Conservation (phyloP, 1,140 invertebrate genomes). For the Pseudoatta argentina region DNA sequence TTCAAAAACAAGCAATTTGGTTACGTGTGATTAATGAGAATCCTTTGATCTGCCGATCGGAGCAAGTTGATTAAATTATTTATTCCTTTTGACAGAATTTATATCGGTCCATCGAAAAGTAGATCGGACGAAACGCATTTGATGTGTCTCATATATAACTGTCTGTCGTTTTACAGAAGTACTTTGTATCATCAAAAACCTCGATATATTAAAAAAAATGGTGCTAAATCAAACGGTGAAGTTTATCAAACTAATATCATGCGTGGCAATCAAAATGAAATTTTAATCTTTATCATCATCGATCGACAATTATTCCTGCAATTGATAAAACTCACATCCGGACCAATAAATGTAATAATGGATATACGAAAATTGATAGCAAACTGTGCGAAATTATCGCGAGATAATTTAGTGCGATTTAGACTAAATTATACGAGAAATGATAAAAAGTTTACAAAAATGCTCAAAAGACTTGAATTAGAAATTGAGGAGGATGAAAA, state of each 20-base stretch:
- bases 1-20: neutral
- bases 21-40: conserved; percentile 6
- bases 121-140: neutral
- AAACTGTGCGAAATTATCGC: conserved; percentile 5
- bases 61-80: conserved; percentile 7
- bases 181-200: neutral
- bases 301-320: neutral
- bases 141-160: neutral
- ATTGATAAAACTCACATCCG: neutral
- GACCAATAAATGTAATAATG: neutral
- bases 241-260: conserved; percentile 18
- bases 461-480: conserved; percentile 12
- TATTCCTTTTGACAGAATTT: conserved; percentile 1
- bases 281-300: conserved; percentile 6
- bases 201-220: neutral
- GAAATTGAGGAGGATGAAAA: neutral
- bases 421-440: conserved; percentile 6
- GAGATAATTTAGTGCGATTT: conserved; percentile 27
- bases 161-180: conserved; percentile 5
- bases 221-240: neutral
- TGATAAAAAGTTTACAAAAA: neutral
- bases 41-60: neutral
- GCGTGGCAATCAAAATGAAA: neutral
- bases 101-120: conserved; percentile 8
- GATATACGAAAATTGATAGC: conserved; percentile 38